Conservation (phyloP, 2,888 invertebrate species). For the Caenorhabditis sinica region DNA sequence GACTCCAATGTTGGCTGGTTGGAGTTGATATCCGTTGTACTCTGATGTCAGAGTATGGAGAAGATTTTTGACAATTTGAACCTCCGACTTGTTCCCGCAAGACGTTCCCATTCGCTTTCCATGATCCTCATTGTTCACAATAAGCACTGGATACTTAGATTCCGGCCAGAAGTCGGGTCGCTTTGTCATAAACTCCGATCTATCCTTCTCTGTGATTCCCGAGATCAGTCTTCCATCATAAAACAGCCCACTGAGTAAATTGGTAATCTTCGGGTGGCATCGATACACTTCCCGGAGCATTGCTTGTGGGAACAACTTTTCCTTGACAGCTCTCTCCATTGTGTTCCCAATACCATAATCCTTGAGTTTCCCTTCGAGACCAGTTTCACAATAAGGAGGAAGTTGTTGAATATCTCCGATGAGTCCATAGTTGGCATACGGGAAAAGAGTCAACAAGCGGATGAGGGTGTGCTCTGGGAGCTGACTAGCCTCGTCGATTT, state of each 20-base stretch:
- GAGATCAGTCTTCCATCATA: neutral
- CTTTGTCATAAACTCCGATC: conserved; percentile 6
- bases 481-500: conserved; percentile 39
- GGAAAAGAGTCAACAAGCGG: neutral
- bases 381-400: conserved; percentile 18
- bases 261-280: conserved; percentile 9
- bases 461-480: conserved; percentile 12
- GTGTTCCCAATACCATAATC: conserved; percentile 40
- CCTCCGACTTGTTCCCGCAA: neutral
- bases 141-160: neutral
- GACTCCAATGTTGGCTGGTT: conserved; percentile 6
- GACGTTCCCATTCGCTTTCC: neutral
- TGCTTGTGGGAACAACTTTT: conserved; percentile 3
- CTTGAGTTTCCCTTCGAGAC: conserved; percentile 7
- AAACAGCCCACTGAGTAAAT: conserved; percentile 16
- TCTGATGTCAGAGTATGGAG: neutral
- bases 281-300: conserved; percentile 24
- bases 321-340: conserved; percentile 16
- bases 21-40: conserved; percentile 4
- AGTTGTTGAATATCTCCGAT: conserved; percentile 26
- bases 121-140: conserved; percentile 2
- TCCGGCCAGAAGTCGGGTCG: conserved; percentile 28
- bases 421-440: conserved; percentile 10
- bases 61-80: neutral
- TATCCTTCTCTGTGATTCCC: neutral